phyloP scores from a whole-genome alignment of 2,797 vertebrate species.

The Salmo trutta region DNA sequence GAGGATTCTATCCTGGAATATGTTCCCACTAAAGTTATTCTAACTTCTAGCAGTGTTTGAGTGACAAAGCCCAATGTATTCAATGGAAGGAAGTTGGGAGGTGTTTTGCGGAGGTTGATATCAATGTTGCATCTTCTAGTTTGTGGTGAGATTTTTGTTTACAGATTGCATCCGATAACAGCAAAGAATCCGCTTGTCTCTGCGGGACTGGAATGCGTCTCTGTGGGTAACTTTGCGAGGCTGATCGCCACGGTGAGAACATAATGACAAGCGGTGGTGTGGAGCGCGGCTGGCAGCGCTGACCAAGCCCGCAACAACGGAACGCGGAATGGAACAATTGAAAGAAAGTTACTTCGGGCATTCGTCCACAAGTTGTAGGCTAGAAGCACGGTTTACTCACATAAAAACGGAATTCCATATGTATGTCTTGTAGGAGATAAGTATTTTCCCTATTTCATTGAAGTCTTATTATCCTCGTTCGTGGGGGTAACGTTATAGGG shows the following conservation, averaged over 20 bases:
- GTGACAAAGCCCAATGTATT: background rate
- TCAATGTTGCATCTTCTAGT: background rate
- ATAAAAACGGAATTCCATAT: background rate
- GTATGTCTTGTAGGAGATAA: background rate
- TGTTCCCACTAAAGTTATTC: background rate
- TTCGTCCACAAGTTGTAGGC: background rate
- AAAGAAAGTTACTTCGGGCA: background rate
- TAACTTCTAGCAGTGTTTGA: background rate
- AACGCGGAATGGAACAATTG: background rate
- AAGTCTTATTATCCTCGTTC: background rate
- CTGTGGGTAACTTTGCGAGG: background rate
- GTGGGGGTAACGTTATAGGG: background rate
- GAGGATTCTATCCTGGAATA: background rate
- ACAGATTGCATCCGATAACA: constrained; percentile 10
- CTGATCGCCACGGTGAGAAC: constrained; percentile 48
- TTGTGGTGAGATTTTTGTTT: background rate
- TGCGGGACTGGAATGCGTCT: constrained; percentile 20
- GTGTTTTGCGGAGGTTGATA: background rate
- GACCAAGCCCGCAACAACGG: background rate
- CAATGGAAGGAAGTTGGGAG: background rate
- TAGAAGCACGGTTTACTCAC: background rate
- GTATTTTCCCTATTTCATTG: background rate
- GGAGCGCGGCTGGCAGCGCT: background rate
- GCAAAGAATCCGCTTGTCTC: constrained; percentile 22
- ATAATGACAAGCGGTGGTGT: constrained; percentile 10